These are phyloP conservation scores for Salminus brasiliensis DNA, from an alignment of 2,113 vertebrate genomes.

Conservation along the genomic window DNA sequence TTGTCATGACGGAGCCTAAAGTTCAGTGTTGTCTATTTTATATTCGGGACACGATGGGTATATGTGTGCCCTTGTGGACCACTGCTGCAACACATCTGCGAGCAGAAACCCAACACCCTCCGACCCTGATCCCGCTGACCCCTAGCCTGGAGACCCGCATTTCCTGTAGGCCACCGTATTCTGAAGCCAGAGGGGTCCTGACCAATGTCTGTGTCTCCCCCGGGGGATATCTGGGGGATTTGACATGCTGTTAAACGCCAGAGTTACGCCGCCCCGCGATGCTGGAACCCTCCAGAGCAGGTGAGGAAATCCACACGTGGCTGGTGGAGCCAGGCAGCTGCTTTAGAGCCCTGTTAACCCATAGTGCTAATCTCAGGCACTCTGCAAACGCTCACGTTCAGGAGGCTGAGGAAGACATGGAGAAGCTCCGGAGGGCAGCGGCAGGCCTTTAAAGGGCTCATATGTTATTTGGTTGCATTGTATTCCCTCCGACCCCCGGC, in stretches of 20 bases:
- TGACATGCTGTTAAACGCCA: conserved; percentile 34
- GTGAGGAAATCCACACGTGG: conserved; percentile 63
- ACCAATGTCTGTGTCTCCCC: conserved; percentile 40
- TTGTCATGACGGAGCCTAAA: too few species aligned
- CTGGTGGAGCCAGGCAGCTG: conserved; percentile 63
- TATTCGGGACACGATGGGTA: too few species aligned
- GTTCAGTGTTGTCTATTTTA: too few species aligned
- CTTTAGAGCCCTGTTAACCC: conserved; percentile 62
- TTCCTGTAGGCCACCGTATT: conserved; percentile 64
- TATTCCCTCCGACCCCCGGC: too few species aligned
- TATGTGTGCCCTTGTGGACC: background rate
- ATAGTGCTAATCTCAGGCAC: conserved; percentile 61
- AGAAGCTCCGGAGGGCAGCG: background rate
- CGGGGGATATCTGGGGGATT: background rate
- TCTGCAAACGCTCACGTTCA: conserved; percentile 52
- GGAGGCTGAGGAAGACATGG: too few species aligned
- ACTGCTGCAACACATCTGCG: conserved; percentile 64
- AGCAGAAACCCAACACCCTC: conserved; percentile 61
- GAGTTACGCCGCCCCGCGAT: background rate
- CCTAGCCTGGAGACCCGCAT: conserved; percentile 54
- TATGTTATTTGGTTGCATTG: background rate
- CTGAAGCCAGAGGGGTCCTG: conserved; percentile 36
- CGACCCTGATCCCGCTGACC: conserved; percentile 57
- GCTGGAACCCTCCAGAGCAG: conserved; percentile 53
- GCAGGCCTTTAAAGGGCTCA: background rate